Evolutionary conservation across 2,113 vertebrate species (phyloP), one percentile per base, ranked within the genome.

Genomic region (Romanogobio albipinnatus): DNA sequence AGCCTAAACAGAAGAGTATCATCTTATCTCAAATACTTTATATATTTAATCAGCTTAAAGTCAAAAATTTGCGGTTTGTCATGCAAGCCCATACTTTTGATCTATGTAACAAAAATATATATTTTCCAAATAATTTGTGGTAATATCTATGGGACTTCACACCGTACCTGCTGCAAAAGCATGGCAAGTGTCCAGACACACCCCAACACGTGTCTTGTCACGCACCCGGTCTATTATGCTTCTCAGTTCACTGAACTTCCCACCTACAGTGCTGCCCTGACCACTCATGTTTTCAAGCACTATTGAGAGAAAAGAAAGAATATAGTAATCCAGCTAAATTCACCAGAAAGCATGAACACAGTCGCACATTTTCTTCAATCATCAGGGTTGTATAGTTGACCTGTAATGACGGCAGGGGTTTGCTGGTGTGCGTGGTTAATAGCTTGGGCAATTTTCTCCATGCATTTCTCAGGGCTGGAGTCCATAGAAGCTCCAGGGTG

Each of bases 211-310:
- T 87, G 80, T 92, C 89, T 94, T 92, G 87, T 96, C 95, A 64
- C 88, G 90, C 83, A 96, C 92, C 82, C 61, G 86, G 88, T 94
- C 92, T 77, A 95, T 94, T 87, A 96, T 94, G 86, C 88, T 88
- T 88, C 82, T 93, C 64, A 95, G 92, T 89, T 96, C 95, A 19
- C 84, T 89, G 88, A 95, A 95, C 59, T 91, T 89, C 0, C 95
- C 94, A 0, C 95, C 95, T 61, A 96, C 87, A 0, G 94, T 95
- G 59, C 76, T 94, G 78, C 95, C 95, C 86, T 95, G 95, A 81
- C 95, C 93, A 43, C 94, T 91, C 95, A 96, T 96, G 89, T 96
- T 95, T 91, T 96, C 95, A 51, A 95, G 85, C 82, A 95, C 95
- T 96, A 88, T 61, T 82, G 5, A 62, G 3, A 53, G 19, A 80